These are phyloP conservation scores for Lytechinus pictus DNA, from an alignment of 35 echinoderm and acorn worm species.

Conservation along the genomic window DNA sequence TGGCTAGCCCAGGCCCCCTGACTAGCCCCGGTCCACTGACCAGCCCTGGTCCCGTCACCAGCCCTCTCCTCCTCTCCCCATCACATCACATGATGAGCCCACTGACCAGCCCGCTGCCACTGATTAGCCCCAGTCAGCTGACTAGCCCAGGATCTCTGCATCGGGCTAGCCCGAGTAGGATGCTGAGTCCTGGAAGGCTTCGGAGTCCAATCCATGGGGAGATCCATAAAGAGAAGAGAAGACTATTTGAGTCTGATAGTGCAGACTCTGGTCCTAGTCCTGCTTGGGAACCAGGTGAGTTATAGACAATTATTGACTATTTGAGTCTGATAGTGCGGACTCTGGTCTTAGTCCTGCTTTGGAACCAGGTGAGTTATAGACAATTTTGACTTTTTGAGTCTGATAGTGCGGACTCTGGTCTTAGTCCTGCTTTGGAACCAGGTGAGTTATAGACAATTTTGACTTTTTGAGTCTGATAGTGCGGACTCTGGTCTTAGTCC, in stretches of 20 bases:
- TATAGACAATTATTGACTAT: too few relatives aligned
- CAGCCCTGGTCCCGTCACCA: slow-evolving; percentile 19
- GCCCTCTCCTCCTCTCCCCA: not conserved
- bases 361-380: too few relatives aligned
- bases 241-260: slow-evolving; percentile 25
- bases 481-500: too few relatives aligned
- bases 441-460: too few relatives aligned
- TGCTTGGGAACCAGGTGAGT: not conserved
- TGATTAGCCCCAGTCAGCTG: slow-evolving; percentile 34
- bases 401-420: too few relatives aligned
- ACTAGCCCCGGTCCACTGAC: slow-evolving; percentile 31
- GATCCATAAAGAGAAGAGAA: slow-evolving; percentile 41
- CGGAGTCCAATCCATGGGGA: slow-evolving; percentile 39
- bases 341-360: too few relatives aligned
- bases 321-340: not conserved
- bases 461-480: too few relatives aligned
- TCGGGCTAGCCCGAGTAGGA: slow-evolving; percentile 8
- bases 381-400: too few relatives aligned
- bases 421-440: too few relatives aligned
- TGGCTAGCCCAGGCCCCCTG: slow-evolving; percentile 33
- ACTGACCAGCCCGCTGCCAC: not conserved
- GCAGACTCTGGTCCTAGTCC: not conserved
- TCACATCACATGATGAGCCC: not conserved
- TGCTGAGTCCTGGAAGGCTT: slow-evolving; percentile 13
- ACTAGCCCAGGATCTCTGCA: not conserved